Conservation (phyloP, 2,888 invertebrate genomes). For the Ashinkailepas kermadecensis region DNA sequence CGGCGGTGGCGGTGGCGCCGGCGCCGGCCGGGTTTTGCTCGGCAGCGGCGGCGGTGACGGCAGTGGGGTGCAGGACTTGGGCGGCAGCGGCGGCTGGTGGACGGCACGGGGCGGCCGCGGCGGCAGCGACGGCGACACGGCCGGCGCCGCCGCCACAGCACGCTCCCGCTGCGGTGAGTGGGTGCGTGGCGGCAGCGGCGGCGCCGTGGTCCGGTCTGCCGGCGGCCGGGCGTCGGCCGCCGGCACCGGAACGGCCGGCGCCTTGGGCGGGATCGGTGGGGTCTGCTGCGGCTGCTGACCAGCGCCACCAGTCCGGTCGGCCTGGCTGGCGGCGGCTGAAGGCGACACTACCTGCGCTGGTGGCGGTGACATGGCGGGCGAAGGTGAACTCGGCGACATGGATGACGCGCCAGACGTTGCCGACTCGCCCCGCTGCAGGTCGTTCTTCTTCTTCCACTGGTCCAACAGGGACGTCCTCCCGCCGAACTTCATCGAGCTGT, state of each 20-base stretch:
- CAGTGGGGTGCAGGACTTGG: constrained; percentile 3
- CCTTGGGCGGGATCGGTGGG: neutral
- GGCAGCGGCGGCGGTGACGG: constrained; percentile 17
- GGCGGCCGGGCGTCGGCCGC: neutral
- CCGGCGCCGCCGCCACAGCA: neutral
- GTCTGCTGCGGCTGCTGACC: neutral
- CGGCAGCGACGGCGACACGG: neutral
- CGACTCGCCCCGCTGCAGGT: neutral
- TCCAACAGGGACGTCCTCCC: constrained; percentile 1
- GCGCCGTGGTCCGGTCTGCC: neutral
- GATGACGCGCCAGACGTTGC: neutral
- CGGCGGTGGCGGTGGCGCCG: neutral
- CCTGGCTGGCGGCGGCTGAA: neutral
- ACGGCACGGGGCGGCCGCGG: neutral
- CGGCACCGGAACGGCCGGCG: neutral
- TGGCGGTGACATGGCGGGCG: neutral
- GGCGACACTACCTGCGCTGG: too few relatives aligned
- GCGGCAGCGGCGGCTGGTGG: constrained; percentile 11
- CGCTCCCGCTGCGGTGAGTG: constrained; percentile 18
- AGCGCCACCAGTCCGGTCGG: neutral
- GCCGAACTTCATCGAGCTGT: neutral
- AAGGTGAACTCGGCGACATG: neutral
- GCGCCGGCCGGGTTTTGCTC: neutral
- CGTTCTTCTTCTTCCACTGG: constrained; percentile 19
- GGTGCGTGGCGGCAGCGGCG: constrained; percentile 16